Conservation (phyloP, 2,888 invertebrate species). For the Listrodromus nycthemerus region DNA sequence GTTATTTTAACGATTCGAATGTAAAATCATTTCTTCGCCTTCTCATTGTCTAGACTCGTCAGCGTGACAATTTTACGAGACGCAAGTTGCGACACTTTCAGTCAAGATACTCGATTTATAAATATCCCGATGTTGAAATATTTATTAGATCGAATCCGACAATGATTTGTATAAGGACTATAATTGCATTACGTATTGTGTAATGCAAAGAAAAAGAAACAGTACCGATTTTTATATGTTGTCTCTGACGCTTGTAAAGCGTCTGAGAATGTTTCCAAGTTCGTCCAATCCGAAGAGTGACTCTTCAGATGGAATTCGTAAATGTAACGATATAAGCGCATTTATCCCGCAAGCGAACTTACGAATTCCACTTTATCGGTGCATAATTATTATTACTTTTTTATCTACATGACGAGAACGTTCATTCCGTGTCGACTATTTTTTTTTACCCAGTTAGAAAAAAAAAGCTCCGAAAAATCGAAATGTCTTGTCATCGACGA, state of each 20-base stretch:
- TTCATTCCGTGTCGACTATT: constrained; percentile 43
- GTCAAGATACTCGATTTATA: constrained; percentile 12
- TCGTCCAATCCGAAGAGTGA: constrained; percentile 56
- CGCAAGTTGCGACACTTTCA: background rate
- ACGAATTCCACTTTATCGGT: constrained; percentile 29
- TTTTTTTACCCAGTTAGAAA: constrained; percentile 29
- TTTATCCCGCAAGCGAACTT: constrained; percentile 44
- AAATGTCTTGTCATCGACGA: constrained; percentile 45
- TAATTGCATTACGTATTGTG: constrained; percentile 23
- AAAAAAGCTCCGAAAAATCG: constrained; percentile 20
- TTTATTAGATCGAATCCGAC: constrained; percentile 33
- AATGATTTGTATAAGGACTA: constrained; percentile 5
- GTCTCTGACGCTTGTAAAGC: constrained; percentile 38
- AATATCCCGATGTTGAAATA: constrained; percentile 19
- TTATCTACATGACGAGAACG: constrained; percentile 22
- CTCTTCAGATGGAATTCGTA: constrained; percentile 24
- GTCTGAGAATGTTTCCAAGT: constrained; percentile 49
- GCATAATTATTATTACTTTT: constrained; percentile 11
- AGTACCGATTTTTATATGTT: constrained; percentile 39
- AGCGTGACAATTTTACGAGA: constrained; percentile 11
- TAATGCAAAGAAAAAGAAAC: constrained; percentile 23
- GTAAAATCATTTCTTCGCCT: constrained; percentile 41
- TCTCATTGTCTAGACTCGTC: constrained; percentile 39
- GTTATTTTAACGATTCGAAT: constrained; percentile 29
- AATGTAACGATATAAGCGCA: constrained; percentile 14